phyloP scores from a whole-genome alignment of 2,888 invertebrate species.

The Leucoma salicis region DNA sequence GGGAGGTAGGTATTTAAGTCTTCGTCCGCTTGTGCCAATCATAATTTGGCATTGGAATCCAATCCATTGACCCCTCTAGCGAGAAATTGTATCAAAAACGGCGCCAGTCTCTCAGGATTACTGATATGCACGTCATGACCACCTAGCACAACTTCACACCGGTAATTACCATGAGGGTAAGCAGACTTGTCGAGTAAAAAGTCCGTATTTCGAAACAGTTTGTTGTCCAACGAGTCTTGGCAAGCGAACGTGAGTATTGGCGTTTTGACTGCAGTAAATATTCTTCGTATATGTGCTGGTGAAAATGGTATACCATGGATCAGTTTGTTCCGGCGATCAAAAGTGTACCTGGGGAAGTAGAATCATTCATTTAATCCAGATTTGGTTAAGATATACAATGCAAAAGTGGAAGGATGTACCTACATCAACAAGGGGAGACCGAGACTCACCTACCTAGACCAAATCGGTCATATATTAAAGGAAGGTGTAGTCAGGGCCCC shows the following conservation, averaged over 20 bases:
- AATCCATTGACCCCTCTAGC: conserved; percentile 46
- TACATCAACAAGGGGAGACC: too few species aligned
- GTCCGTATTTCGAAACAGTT: conserved; percentile 38
- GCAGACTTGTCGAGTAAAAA: conserved; percentile 50
- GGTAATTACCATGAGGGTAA: conserved; percentile 43
- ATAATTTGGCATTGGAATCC: conserved; percentile 54
- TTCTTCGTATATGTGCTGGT: conserved; percentile 44
- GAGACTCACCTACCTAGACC: too few species aligned
- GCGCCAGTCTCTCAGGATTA: conserved; percentile 75
- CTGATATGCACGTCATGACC: conserved; percentile 83
- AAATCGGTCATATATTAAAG: too few species aligned
- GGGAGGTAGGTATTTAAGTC: too few species aligned
- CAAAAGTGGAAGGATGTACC: too few species aligned
- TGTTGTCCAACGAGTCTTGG: conserved; percentile 36
- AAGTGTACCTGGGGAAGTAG: conserved; percentile 67
- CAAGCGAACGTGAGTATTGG: conserved; percentile 50
- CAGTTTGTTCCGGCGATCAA: conserved; percentile 76
- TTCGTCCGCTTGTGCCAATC: conserved; percentile 11
- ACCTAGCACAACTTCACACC: conserved; percentile 66
- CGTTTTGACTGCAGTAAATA: conserved; percentile 46
- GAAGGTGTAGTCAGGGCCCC: too few species aligned
- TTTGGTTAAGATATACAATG: too few species aligned
- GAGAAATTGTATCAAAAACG: conserved; percentile 61
- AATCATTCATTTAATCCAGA: too few species aligned
- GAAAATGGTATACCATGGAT: conserved; percentile 56